phyloP scores from a whole-genome alignment of 53 echinoderm and acorn worm genomes.

The Arbacia lixula region DNA sequence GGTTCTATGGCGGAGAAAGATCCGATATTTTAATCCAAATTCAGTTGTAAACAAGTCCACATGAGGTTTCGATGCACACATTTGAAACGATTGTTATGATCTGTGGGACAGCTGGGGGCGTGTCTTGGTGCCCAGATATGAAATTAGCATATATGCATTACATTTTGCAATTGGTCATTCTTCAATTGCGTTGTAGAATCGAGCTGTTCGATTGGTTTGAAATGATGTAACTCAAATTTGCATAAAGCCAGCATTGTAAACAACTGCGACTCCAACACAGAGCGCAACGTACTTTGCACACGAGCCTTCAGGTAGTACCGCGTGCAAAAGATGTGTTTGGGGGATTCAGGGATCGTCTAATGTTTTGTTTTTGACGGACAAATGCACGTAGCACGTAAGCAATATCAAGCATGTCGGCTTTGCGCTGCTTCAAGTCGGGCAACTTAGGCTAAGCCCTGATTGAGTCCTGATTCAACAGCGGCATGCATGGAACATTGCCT shows the following conservation, averaged over 20 bases:
- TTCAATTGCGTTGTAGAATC: neutral
- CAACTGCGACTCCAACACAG: conserved; percentile 30
- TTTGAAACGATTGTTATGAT: conserved; percentile 48
- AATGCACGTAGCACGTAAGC: too few species aligned
- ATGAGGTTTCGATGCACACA: conserved; percentile 45
- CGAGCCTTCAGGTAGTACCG: neutral
- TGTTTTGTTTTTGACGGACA: too few species aligned
- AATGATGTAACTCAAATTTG: conserved; percentile 51
- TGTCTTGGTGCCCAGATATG: conserved; percentile 52
- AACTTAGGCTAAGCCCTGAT: too few species aligned
- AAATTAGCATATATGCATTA: conserved; percentile 41
- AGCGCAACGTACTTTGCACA: conserved; percentile 45
- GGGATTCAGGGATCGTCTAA: conserved; percentile 37
- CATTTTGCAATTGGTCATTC: conserved; percentile 1
- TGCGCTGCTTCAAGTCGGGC: too few species aligned
- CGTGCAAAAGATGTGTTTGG: too few species aligned
- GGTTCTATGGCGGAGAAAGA: neutral
- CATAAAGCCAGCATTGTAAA: conserved; percentile 55
- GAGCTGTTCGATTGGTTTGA: conserved; percentile 4
- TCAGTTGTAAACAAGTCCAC: conserved; percentile 47
- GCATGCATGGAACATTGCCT: too few species aligned
- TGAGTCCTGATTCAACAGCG: too few species aligned
- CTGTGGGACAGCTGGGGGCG: conserved; percentile 33
- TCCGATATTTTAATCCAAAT: conserved; percentile 28
- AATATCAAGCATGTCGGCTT: too few species aligned